Base-by-base conservation (phyloP, 53 echinoderm and acorn worm species). In the Holothuria leucospilota region DNA sequence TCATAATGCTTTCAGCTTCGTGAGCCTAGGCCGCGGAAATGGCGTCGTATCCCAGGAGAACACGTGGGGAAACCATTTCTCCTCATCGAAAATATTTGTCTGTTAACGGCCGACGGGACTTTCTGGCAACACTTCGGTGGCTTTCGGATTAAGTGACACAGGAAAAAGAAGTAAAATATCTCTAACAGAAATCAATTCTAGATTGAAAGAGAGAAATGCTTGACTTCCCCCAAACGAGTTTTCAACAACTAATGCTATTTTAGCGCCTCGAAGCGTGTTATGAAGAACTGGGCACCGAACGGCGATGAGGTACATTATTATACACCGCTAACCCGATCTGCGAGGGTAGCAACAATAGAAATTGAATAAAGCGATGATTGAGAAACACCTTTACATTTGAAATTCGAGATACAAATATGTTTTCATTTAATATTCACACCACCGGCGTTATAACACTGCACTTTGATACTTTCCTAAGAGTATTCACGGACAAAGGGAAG, bases 131-230 rank as follows among this genome's bases (percentile, higher is more conserved):
- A 71, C 71, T 20, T 71, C 39, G 71, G 71, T 71, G 71, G 42
- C 41, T 71, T 71, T 71, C 71, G 71, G 71, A 71, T 71, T 71
- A 71, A 38, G 71, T 71, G 71, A 71, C 71, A 71, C 71, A 71
- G 39, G 8, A 13, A 71, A 29, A 71, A n/a, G 39, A 71, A 38
- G 71, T 67, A 42, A 39, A 29, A 29, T 71, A 71, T 71, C 71
- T 71, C 41, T 71, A 42, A 71, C 38, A 71, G 71, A 71, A 71
- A 71, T 71, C 71, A 71, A 71, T 71, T 71, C 41, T 71, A 39
- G 39, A 71, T 71, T 71, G 71, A 71, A 71, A 71, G 71, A 39
- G 71, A 71, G 71, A 34, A 71, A 71, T 71, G 71, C 71, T 34
- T 71, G 71, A 71, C 71, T 71, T 39, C 38, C 71, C 41, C 21